Evolutionary conservation across 92 coral and sea anemone species (phyloP).

Genomic region (Ricordea florida): DNA sequence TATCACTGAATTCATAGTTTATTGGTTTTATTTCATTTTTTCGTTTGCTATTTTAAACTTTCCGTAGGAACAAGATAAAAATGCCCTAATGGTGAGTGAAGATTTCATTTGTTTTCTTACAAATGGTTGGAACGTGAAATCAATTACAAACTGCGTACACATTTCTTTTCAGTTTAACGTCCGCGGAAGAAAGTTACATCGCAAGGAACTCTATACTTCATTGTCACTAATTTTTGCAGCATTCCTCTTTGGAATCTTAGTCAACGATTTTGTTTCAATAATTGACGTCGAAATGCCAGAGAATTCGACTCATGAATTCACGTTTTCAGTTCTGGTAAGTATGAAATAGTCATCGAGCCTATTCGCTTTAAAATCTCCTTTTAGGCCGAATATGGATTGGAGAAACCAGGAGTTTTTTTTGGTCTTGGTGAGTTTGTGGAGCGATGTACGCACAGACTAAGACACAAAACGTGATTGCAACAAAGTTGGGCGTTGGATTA

Average conservation of each 20-base stretch:
- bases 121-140: background rate
- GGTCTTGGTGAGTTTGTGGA: too few species aligned
- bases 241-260: slow-evolving; percentile 76
- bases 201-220: slow-evolving; percentile 86
- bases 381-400: too few species aligned
- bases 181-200: slow-evolving; percentile 83
- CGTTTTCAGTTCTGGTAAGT: slow-evolving; percentile 85
- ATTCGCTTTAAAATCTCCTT: too few species aligned
- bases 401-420: too few species aligned
- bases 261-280: slow-evolving; percentile 86
- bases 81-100: slow-evolving; percentile 21
- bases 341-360: too few species aligned
- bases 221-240: slow-evolving; percentile 72
- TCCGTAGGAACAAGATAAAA: slow-evolving; percentile 6
- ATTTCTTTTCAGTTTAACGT: slow-evolving; percentile 78
- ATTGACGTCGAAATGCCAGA: slow-evolving; percentile 89
- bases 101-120: background rate
- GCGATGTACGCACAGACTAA: too few species aligned
- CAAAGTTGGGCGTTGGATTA: too few species aligned
- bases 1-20: too few species aligned
- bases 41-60: background rate
- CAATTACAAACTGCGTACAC: background rate
- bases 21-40: too few species aligned
- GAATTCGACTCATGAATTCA: slow-evolving; percentile 84
- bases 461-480: too few species aligned